Percentiles rank a stretch among this genome's conserved stretches.
These are phyloP conservation scores for Horisme vitalbata DNA, from an alignment of 2,888 invertebrate genomes.

Conservation along the genomic window DNA sequence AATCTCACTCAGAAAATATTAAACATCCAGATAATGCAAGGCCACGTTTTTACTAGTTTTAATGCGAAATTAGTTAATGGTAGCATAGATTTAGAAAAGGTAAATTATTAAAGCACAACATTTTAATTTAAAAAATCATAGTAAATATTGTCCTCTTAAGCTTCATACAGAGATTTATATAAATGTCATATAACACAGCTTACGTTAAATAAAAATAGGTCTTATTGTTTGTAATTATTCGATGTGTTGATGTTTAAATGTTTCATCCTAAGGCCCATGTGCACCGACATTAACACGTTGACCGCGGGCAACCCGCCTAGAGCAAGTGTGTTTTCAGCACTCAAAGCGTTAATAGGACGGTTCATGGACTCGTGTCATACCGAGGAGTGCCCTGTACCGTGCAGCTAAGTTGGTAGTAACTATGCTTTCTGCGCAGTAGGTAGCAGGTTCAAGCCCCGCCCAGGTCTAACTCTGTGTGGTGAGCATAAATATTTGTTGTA, in stretches of 20 bases:
- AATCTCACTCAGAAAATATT: constrained; percentile 68
- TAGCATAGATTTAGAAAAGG: constrained; percentile 56
- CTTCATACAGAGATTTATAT: constrained; percentile 2
- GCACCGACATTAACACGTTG: no score
- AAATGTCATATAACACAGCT: neutral
- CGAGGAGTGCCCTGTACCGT: no score
- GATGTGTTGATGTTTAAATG: constrained; percentile 14
- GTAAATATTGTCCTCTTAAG: neutral
- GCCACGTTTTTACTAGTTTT: constrained; percentile 61
- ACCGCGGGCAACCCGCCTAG: no score
- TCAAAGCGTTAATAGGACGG: no score
- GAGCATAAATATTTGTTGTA: no score
- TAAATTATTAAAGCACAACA: constrained; percentile 67
- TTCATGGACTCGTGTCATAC: no score
- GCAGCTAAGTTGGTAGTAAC: no score
- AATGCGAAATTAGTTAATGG: constrained; percentile 58
- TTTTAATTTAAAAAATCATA: constrained; percentile 41
- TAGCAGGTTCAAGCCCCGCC: no score
- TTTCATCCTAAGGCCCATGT: no score
- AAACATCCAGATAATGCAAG: constrained; percentile 54
- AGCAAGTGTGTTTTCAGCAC: no score
- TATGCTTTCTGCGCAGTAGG: no score
- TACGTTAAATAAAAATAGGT: neutral
- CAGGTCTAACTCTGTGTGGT: no score
- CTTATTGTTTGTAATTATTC: constrained; percentile 1